These are phyloP conservation scores for Seriola rivoliana DNA, from an alignment of 2,113 vertebrate genomes.

Conservation along the genomic window DNA sequence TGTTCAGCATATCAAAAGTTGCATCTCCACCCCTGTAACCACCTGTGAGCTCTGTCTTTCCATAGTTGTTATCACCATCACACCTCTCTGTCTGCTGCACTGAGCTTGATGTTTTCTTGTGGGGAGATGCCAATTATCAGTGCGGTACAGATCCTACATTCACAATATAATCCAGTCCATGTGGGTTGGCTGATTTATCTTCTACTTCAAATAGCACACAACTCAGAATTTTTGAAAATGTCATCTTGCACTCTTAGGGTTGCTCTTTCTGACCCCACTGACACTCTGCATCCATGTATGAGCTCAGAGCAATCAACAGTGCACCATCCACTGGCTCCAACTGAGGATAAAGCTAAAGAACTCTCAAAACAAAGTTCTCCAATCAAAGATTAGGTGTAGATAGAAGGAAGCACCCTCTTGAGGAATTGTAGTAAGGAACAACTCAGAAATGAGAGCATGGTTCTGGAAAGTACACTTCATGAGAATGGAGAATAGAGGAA, in stretches of 20 bases:
- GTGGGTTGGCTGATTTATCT: neutral
- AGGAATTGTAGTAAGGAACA: neutral
- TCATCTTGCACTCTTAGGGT: neutral
- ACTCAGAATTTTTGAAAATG: too few species aligned
- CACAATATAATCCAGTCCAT: neutral
- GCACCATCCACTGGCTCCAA: neutral
- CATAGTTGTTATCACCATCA: too few species aligned
- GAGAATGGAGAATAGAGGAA: neutral
- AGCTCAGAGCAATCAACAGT: slow-evolving; percentile 4
- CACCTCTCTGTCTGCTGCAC: too few species aligned
- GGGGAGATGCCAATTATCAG: neutral
- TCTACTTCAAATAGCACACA: too few species aligned
- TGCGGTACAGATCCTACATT: neutral
- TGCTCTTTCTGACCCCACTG: neutral
- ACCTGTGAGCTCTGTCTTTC: neutral
- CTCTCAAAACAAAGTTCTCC: neutral
- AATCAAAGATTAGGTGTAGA: neutral
- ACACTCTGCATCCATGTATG: neutral
- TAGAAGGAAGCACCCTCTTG: neutral
- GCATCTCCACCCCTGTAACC: neutral
- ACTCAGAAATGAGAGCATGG: neutral
- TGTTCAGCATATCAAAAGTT: neutral
- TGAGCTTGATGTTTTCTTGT: neutral
- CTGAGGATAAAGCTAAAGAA: neutral
- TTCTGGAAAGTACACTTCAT: slow-evolving; percentile 10